Evolutionary conservation across 92 coral and sea anemone species (phyloP).

Genomic region (Nematostella vectensis): DNA sequence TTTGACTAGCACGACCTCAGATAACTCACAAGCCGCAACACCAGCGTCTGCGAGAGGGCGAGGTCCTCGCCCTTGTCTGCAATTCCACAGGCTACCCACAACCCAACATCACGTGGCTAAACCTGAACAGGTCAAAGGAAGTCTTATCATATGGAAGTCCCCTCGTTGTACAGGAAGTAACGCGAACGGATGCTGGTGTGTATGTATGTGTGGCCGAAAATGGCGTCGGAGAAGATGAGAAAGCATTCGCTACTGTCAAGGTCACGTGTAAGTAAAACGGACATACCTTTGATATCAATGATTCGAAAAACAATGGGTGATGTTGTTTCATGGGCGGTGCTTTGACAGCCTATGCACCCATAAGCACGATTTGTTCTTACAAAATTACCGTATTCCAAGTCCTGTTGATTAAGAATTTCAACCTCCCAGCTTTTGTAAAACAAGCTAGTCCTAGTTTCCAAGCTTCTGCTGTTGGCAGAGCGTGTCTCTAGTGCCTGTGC

Average conservation of each 20-base stretch:
- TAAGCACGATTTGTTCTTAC: too few species aligned
- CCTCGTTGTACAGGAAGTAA: background rate
- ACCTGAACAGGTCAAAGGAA: slow-evolving; percentile 4
- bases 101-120: slow-evolving; percentile 3
- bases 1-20: too few species aligned
- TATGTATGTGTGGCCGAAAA: slow-evolving; percentile 5
- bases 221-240: slow-evolving; percentile 6
- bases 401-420: too few species aligned
- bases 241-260: background rate
- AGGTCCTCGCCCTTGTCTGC: background rate
- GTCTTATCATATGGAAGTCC: slow-evolving; percentile 9
- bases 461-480: too few species aligned
- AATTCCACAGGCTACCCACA: background rate
- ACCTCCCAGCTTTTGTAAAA: too few species aligned
- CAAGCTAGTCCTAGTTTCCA: too few species aligned
- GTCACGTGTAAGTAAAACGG: slow-evolving; percentile 9
- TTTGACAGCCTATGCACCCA: too few species aligned
- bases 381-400: too few species aligned
- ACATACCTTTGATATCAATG: too few species aligned
- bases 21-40: background rate
- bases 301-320: background rate
- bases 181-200: slow-evolving; percentile 5
- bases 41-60: background rate
- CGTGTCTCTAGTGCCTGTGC: too few species aligned
- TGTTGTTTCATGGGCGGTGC: too few species aligned